phyloP scores from a whole-genome alignment of 1,140 invertebrate species.

The Chymomyza costata region DNA sequence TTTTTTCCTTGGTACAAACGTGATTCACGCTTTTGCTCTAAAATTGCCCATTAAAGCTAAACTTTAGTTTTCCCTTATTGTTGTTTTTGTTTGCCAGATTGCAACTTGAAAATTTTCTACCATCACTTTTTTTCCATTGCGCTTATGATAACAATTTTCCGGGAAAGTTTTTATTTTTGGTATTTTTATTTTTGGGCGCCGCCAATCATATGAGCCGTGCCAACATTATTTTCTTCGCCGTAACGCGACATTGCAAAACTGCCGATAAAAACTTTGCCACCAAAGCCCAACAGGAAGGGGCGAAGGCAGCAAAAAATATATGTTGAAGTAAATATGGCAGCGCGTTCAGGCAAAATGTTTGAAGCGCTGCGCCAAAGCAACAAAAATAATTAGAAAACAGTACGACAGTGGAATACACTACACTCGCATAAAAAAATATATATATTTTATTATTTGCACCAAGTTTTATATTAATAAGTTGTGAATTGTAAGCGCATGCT shows the following conservation, averaged over 20 bases:
- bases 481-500: no score
- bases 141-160: constrained; percentile 41
- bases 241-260: neutral
- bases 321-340: constrained; percentile 24
- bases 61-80: no score
- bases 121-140: neutral
- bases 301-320: constrained; percentile 19
- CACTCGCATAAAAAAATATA: no score
- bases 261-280: constrained; percentile 62
- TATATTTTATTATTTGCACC: no score
- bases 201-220: constrained; percentile 58
- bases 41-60: neutral
- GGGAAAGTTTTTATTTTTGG: constrained; percentile 30
- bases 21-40: no score
- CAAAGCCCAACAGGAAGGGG: constrained; percentile 3
- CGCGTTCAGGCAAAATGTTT: constrained; percentile 10
- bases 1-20: no score
- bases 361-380: constrained; percentile 4
- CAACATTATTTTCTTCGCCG: constrained; percentile 47
- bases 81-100: constrained; percentile 1
- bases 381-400: no score
- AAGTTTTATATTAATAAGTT: no score
- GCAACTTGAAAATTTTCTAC: constrained; percentile 5
- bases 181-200: constrained; percentile 2
- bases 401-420: no score